These are phyloP conservation scores for Lymantria dispar DNA, from an alignment of 2,888 invertebrate species.

Conservation along the genomic window DNA sequence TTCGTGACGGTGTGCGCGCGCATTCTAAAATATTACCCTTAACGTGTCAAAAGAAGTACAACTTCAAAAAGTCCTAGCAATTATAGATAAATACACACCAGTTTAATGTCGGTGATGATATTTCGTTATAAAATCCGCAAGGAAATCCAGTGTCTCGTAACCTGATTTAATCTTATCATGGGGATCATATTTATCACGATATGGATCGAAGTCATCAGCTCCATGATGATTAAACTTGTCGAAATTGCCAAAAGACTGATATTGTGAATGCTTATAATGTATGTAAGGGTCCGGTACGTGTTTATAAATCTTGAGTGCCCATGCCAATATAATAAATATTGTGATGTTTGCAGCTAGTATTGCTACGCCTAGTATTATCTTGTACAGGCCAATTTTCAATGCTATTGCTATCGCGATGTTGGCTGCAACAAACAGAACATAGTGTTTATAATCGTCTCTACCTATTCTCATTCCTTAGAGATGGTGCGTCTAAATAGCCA, in stretches of 20 bases:
- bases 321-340: constrained; percentile 60
- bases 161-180: constrained; percentile 15
- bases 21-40: too few species aligned
- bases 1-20: too few species aligned
- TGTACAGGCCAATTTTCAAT: constrained; percentile 65
- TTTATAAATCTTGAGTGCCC: constrained; percentile 59
- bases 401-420: constrained; percentile 62
- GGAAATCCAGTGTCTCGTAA: constrained; percentile 20
- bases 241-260: constrained; percentile 3
- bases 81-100: constrained; percentile 24
- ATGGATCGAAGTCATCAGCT: constrained; percentile 3
- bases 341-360: constrained; percentile 55
- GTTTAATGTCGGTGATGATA: constrained; percentile 9
- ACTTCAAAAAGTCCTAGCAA: too few species aligned
- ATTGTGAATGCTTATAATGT: constrained; percentile 35
- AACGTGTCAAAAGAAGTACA: too few species aligned
- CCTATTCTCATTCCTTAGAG: too few species aligned
- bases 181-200: constrained; percentile 15
- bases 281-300: constrained; percentile 61
- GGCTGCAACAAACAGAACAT: constrained; percentile 67
- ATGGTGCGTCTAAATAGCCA: too few species aligned
- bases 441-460: not conserved
- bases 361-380: constrained; percentile 61
- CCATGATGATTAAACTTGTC: constrained; percentile 7
- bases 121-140: constrained; percentile 28